Percentiles rank a stretch among this genome's conserved stretches.
These are phyloP conservation scores for Schizothorax lantsangensis DNA, from an alignment of 2,797 vertebrate species.

Conservation along the genomic window DNA sequence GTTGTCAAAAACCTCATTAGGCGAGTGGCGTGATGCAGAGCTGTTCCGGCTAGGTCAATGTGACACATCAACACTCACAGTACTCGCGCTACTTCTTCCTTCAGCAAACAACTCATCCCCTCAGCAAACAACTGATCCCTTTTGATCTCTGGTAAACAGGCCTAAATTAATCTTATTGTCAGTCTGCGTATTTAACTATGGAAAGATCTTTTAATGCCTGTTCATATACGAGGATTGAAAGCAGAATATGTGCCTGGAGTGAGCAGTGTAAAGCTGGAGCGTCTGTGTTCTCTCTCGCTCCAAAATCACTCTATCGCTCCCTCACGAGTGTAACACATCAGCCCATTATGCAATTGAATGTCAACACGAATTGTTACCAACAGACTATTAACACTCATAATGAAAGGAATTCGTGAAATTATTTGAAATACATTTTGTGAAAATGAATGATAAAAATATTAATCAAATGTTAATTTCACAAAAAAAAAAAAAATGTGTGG, in stretches of 20 bases:
- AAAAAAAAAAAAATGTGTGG: neutral
- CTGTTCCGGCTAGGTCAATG: constrained; percentile 44
- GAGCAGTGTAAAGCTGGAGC: neutral
- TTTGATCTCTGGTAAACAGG: constrained; percentile 32
- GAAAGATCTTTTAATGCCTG: neutral
- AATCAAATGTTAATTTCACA: too few species aligned
- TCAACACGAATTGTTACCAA: too few species aligned
- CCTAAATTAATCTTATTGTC: constrained; percentile 10
- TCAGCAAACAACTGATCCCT: neutral
- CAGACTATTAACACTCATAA: neutral
- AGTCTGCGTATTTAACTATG: neutral
- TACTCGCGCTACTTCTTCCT: constrained; percentile 27
- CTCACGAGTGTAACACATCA: neutral
- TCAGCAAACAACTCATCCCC: constrained; percentile 4
- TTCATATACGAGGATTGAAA: neutral
- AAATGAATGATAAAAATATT: neutral
- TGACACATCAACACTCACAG: constrained; percentile 32
- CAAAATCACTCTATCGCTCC: neutral
- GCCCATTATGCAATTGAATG: neutral
- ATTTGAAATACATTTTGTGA: neutral
- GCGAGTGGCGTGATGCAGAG: constrained; percentile 37
- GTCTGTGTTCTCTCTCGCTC: neutral
- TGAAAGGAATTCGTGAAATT: neutral
- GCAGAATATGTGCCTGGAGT: neutral
- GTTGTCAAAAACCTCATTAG: constrained; percentile 60